These are phyloP conservation scores for Magallana nippona DNA, from an alignment of 2,888 invertebrate species.

Conservation along the genomic window DNA sequence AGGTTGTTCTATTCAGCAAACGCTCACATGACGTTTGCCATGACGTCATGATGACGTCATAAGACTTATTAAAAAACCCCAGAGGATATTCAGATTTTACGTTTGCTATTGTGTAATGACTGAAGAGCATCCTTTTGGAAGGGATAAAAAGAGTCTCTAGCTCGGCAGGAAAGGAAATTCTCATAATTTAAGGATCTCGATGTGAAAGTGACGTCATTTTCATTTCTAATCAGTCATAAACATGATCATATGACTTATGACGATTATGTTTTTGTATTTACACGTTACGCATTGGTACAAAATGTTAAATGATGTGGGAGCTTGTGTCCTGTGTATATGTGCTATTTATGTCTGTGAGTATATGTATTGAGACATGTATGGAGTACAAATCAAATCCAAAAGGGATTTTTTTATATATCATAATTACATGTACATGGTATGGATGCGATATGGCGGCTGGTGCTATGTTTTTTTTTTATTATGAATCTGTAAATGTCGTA, in stretches of 20 bases:
- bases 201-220: background rate
- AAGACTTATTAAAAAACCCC: too few relatives aligned
- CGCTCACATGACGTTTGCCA: too few relatives aligned
- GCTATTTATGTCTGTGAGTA: slow-evolving; percentile 9
- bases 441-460: background rate
- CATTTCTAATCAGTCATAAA: slow-evolving; percentile 1
- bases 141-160: background rate
- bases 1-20: background rate
- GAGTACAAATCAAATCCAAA: background rate
- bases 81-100: too few relatives aligned
- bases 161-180: slow-evolving; percentile 12
- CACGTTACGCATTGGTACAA: background rate
- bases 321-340: background rate
- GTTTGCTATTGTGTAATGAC: background rate
- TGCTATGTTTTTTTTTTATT: too few relatives aligned
- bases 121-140: background rate
- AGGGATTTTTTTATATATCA: background rate
- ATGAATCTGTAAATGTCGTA: too few relatives aligned
- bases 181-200: slow-evolving; percentile 24
- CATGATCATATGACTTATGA: background rate
- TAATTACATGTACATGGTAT: background rate
- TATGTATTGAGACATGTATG: background rate
- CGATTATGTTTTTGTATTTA: background rate
- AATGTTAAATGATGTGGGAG: background rate
- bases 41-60: too few relatives aligned